Percentiles rank a stretch among this genome's conserved stretches.
Evolutionary conservation across 2,113 vertebrate genomes (phyloP).

Genomic region (Coptodon rendalli): DNA sequence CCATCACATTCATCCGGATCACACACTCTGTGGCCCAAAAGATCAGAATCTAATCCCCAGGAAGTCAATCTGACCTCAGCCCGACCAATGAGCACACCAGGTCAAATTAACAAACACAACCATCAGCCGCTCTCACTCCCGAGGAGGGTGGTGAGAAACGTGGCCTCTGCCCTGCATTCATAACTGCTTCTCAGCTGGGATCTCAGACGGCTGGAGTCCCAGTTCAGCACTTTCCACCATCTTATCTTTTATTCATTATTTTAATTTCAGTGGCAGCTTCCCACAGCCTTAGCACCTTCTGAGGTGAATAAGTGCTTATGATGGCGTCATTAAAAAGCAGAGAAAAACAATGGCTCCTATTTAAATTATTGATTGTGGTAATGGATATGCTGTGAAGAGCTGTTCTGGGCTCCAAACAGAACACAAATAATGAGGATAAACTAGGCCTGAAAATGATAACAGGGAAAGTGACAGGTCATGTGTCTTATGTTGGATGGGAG

Average conservation of each 20-base stretch:
- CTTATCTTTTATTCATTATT: slow-evolving; percentile 68
- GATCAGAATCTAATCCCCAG: slow-evolving; percentile 37
- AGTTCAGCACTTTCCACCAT: slow-evolving; percentile 36
- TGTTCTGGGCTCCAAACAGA: not conserved
- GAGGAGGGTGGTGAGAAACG: not conserved
- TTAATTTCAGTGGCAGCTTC: slow-evolving; percentile 46
- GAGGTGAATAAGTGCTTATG: slow-evolving; percentile 37
- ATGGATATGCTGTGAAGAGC: not conserved
- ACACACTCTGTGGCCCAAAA: slow-evolving; percentile 14
- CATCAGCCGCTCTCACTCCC: not conserved
- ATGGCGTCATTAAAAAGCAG: slow-evolving; percentile 35
- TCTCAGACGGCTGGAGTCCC: not conserved
- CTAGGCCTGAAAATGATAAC: not conserved
- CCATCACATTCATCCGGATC: slow-evolving; percentile 27
- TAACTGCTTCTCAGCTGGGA: slow-evolving; percentile 11
- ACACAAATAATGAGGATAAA: not conserved
- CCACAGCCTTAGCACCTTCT: not conserved
- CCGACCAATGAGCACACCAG: not conserved
- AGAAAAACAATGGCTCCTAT: slow-evolving; percentile 25
- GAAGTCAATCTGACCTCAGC: slow-evolving; percentile 26
- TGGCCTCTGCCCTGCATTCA: slow-evolving; percentile 32
- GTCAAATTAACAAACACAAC: slow-evolving; percentile 29
- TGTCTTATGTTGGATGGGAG: not conserved
- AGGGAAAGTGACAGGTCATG: not conserved
- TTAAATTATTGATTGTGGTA: slow-evolving; percentile 50